A percentile compares a stretch with the other conserved stretches of the same genome.
Conservation (phyloP, 1,140 invertebrate species). For the Myzus persicae region DNA sequence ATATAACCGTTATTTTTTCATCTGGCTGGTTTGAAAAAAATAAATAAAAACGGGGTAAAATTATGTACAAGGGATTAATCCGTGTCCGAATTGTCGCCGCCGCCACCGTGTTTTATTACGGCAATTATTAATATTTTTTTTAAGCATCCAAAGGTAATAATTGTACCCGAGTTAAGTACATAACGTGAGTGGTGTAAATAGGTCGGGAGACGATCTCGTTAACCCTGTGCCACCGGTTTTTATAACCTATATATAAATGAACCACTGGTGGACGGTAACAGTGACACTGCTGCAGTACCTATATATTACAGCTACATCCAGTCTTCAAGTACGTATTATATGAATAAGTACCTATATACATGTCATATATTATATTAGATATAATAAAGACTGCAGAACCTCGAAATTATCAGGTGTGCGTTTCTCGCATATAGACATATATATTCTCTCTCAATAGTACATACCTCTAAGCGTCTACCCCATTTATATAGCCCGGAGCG, state of each 20-base stretch:
- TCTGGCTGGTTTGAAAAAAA: background rate
- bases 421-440: background rate
- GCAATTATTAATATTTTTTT: slow-evolving; percentile 47
- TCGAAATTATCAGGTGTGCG: slow-evolving; percentile 34
- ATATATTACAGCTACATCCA: too few species aligned
- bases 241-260: slow-evolving; percentile 8
- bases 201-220: slow-evolving; percentile 38
- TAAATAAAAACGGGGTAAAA: background rate
- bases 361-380: background rate
- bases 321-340: background rate
- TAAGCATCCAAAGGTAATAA: background rate
- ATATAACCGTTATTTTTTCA: slow-evolving; percentile 50
- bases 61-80: slow-evolving; percentile 29
- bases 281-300: background rate
- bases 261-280: background rate
- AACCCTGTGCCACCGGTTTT: slow-evolving; percentile 58
- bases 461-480: background rate
- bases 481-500: slow-evolving; percentile 50
- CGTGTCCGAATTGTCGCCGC: slow-evolving; percentile 55
- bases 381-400: background rate
- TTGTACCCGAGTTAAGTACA: background rate
- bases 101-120: slow-evolving; percentile 43
- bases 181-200: background rate
- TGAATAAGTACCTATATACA: background rate
- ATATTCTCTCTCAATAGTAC: background rate